Evolutionary conservation across 2,797 vertebrate species (phyloP), one percentile per base, ranked within the genome.

Genomic region (Enteromius viviparus): DNA sequence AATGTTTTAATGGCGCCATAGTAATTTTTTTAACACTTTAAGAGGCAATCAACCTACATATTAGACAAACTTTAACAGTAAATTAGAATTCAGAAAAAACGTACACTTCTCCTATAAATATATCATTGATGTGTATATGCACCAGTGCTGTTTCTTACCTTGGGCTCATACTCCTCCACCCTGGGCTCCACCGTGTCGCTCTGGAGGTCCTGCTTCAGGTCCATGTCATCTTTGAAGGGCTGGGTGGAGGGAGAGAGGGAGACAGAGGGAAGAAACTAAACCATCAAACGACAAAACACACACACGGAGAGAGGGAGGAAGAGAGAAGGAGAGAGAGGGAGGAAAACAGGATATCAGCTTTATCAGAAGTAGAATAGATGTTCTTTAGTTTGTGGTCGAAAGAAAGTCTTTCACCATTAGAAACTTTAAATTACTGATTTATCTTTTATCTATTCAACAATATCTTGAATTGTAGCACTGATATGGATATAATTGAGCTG

Each of bases 161-260:
- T 98, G 88, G 98, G 95, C 92, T 99, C 97, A 2, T 97, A 98
- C 91, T 99, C 97, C 89, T 99, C 97, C 49, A 70, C 72, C 12
- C 97, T 94, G 2, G 97, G 91, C 89, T 95, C 94, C 45, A 83
- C 82, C 76, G 96, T 95, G 91, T 99, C 97, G 1, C 95, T 97
- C 85, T 95, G 94, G 83, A 97, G 89, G 68, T 99, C 97, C 92
- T 96, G 96, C 92, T 98, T 99, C 92, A 98, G 89, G 89, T 99
- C 98, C 91, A 97, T 95, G 15, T 98, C 97, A 0, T 99, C 97
- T 93, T 99, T 98, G 94, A 98, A 98, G 0, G 98, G 96, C 98
- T 98, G 94, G 84, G 86, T 93, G 91, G 92, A 94, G 92, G 92
- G 90, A 93, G 88, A 88, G 89, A 91, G 91, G 90, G 93, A 95